Conservation (phyloP, 2,797 vertebrate species). For the Anguilla pacifica region DNA sequence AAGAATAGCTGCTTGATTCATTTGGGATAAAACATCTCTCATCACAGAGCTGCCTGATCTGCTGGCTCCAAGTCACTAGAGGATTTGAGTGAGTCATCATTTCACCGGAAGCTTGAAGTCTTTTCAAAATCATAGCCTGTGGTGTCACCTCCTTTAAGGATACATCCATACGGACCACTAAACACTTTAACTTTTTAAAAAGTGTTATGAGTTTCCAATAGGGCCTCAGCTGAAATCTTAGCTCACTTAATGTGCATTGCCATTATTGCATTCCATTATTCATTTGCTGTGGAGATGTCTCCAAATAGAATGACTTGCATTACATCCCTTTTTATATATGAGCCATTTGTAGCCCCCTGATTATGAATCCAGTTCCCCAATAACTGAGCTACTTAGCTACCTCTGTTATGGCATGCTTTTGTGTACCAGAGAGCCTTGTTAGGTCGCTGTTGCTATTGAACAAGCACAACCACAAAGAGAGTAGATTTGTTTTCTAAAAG, state of each 20-base stretch:
- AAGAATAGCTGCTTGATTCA: neutral
- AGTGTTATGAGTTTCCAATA: neutral
- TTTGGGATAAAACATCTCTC: slow-evolving; percentile 11
- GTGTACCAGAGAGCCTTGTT: neutral
- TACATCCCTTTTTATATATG: neutral
- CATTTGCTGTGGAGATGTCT: neutral
- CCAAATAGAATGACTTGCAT: neutral
- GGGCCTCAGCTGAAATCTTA: neutral
- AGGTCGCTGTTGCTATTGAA: neutral
- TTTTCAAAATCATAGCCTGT: neutral
- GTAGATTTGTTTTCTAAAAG: neutral
- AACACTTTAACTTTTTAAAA: neutral
- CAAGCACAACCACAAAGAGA: neutral
- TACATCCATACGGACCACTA: neutral
- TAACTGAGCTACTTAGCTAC: neutral
- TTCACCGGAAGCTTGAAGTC: neutral
- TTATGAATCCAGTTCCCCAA: neutral
- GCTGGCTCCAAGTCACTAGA: neutral
- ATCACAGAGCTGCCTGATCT: neutral
- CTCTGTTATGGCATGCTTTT: neutral
- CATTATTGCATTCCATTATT: neutral
- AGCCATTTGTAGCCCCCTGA: neutral
- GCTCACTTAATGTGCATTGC: neutral
- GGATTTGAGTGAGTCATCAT: slow-evolving; percentile 17
- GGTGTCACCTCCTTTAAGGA: neutral